Conservation (phyloP, 2,888 invertebrate species). For the Rhagium mordax region DNA sequence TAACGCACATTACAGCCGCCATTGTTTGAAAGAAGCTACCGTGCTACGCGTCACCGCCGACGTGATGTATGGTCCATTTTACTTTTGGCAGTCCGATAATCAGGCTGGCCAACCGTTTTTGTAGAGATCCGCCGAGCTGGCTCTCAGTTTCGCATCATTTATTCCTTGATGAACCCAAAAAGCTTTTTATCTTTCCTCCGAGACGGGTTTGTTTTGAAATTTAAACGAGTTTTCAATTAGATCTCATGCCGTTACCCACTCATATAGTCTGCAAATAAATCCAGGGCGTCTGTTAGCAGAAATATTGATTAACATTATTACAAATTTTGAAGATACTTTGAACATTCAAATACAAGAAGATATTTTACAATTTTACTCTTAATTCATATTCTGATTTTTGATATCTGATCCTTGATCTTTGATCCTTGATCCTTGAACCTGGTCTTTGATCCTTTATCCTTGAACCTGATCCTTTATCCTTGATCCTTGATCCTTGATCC, state of each 20-base stretch:
- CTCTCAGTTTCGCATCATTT: conserved; percentile 37
- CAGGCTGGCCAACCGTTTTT: conserved; percentile 31
- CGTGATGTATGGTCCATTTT: conserved; percentile 49
- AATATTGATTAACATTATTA: no score
- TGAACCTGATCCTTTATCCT: no score
- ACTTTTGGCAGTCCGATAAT: conserved; percentile 38
- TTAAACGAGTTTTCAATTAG: conserved; percentile 19
- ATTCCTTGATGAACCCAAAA: conserved; percentile 26
- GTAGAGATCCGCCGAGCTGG: conserved; percentile 15
- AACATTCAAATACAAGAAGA: no score
- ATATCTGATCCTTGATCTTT: no score
- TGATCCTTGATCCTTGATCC: no score
- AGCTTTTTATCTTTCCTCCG: conserved; percentile 28
- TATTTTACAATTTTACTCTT: no score
- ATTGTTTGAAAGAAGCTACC: conserved; percentile 49
- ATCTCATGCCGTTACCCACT: conserved; percentile 10
- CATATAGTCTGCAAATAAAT: not conserved
- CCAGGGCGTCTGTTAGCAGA: no score
- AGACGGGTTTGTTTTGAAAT: conserved; percentile 20
- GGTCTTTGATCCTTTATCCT: no score
- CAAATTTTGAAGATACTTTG: no score
- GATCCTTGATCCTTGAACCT: no score
- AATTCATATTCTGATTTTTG: no score
- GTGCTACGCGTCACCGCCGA: conserved; percentile 46
- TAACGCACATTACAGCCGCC: conserved; percentile 53